Conservation (phyloP, 2,113 vertebrate genomes). For the Fregata magnificens region DNA sequence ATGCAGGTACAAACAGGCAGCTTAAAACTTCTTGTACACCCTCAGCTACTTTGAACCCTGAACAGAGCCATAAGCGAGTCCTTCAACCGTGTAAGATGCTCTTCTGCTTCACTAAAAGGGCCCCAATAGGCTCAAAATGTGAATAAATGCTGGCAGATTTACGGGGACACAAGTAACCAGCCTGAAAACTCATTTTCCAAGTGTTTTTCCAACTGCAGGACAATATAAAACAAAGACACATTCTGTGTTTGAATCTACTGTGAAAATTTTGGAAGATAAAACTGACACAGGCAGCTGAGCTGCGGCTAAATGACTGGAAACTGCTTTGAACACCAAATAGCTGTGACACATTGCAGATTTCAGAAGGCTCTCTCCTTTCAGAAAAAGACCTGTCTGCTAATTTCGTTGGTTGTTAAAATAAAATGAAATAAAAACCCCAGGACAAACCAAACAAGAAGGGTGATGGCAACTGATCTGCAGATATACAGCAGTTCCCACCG, state of each 20-base stretch:
- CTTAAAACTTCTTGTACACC: background rate
- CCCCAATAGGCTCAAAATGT: background rate
- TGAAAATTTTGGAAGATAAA: constrained; percentile 1
- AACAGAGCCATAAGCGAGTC: background rate
- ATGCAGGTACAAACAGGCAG: background rate
- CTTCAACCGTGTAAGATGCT: background rate
- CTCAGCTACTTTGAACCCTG: background rate
- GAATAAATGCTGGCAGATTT: constrained; percentile 28
- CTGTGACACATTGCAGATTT: background rate
- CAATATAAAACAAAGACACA: background rate
- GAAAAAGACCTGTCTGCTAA: background rate
- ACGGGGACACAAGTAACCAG: background rate
- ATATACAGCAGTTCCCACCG: background rate
- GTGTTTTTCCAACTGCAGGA: background rate
- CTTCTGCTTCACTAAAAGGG: background rate
- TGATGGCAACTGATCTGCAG: background rate
- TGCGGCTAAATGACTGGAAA: background rate
- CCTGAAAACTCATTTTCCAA: background rate
- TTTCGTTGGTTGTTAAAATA: background rate
- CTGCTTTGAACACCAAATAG: constrained; percentile 11
- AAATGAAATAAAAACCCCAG: background rate
- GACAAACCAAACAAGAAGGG: background rate
- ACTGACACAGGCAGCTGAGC: background rate
- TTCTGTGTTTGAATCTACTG: background rate
- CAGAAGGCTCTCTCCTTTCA: background rate